phyloP scores from a whole-genome alignment of 2,113 vertebrate genomes.

The Pedionomus torquatus region DNA sequence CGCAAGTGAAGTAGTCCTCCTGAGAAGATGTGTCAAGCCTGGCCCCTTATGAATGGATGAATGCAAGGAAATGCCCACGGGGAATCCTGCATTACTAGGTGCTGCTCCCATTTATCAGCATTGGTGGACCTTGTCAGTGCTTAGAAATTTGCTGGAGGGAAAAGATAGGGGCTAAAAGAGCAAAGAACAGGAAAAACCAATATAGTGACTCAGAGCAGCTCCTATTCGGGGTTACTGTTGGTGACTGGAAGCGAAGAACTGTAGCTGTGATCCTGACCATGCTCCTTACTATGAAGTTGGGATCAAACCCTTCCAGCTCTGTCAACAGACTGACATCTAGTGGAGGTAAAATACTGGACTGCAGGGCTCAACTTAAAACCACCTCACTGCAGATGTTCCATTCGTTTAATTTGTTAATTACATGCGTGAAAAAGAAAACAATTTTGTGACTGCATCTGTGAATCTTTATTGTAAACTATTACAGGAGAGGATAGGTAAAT shows the following conservation, averaged over 20 bases:
- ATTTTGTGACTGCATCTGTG: neutral
- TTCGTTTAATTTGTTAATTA: neutral
- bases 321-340: slow-evolving; percentile 65
- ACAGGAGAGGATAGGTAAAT: neutral
- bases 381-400: neutral
- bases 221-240: neutral
- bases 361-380: neutral
- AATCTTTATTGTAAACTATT: neutral
- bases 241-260: neutral
- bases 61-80: neutral
- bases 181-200: neutral
- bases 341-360: neutral
- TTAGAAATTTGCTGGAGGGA: slow-evolving; percentile 8
- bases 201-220: neutral
- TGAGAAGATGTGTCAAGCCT: neutral
- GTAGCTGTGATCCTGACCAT: neutral
- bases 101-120: neutral
- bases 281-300: neutral
- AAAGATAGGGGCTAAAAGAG: neutral
- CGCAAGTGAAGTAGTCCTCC: neutral
- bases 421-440: neutral
- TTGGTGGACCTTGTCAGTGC: neutral
- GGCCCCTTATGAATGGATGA: neutral
- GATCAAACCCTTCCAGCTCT: neutral
- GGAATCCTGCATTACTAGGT: neutral